Evolutionary conservation across 2,888 invertebrate species (phyloP), one percentile per base, ranked within the genome.

Genomic region (Cheilosia variabilis): DNA sequence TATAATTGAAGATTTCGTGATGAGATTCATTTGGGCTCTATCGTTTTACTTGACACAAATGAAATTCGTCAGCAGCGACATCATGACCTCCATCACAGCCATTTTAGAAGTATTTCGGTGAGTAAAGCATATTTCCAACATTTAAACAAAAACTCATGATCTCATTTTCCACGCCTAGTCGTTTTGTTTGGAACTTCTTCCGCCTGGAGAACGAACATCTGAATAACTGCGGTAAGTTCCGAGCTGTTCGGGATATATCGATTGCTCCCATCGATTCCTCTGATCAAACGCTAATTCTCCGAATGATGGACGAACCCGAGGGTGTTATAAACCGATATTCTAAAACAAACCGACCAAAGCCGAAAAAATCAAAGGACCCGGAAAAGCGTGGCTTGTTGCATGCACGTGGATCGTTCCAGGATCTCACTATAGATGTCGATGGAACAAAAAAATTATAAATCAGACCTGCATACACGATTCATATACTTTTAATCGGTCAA

Each of bases 131-230:
- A 5, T 0, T 4, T 43, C 50, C 2, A 4, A 6, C 19, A n/a
- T 17, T 4, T 43, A 7, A 37, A 1, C 10, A 57, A 41, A 13
- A 17, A n/a, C n/a, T 50, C 41, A 50, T 7, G 15, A n/a, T 9
- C 9, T 1, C 6, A 17, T 13, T 7, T 58, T 3, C 3, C 24
- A 41, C 72, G 1, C 66, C 15, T 91, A 96, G 97, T 90, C 95
- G 99, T 72, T 99, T 99, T 93, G 95, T 99, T 58, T 99, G 99
- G 99, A 99, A 99, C 93, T 99, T 98, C 93, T 99, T 99, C 94
- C 99, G 99, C 0, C 92, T 99, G 90, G 99, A 99, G 93, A 99
- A 99, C 93, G 99, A 99, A 91, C 99, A 99, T 92, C 93, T 99
- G 50, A 99, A 99, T 93, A 99, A 99, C 93, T 99, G 99, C 93